Evolutionary conservation across 2,888 invertebrate genomes (phyloP).

Genomic region (Erebia aethiops): DNA sequence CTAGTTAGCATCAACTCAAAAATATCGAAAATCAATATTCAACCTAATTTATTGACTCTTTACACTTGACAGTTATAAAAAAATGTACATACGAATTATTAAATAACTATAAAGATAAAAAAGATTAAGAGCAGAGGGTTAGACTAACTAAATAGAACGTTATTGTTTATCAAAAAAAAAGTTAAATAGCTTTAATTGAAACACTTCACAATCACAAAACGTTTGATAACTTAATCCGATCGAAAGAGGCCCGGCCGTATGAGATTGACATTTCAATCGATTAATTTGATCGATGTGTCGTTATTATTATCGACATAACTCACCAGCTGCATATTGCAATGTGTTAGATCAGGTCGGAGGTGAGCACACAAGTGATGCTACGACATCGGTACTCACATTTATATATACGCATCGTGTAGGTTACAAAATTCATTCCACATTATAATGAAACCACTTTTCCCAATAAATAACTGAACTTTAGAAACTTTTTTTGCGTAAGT

Average conservation of each 20-base stretch:
- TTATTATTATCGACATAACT: slow-evolving; percentile 49
- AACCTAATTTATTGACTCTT: no score
- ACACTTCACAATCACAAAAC: slow-evolving; percentile 4
- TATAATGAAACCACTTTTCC: slow-evolving; percentile 66
- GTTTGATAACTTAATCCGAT: background rate
- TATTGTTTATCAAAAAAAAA: no score
- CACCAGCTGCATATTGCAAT: slow-evolving; percentile 72
- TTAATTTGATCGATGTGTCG: slow-evolving; percentile 16
- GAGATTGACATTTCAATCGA: slow-evolving; percentile 6
- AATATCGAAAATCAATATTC: no score
- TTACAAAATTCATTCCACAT: slow-evolving; percentile 75
- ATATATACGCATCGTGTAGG: slow-evolving; percentile 60
- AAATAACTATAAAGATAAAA: no score
- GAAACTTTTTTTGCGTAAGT: slow-evolving; percentile 56
- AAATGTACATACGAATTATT: no score
- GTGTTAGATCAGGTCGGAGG: slow-evolving; percentile 63
- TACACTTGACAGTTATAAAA: no score
- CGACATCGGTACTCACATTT: slow-evolving; percentile 51
- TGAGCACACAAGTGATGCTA: slow-evolving; percentile 66
- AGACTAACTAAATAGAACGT: no score
- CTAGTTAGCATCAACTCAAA: no score
- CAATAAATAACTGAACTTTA: slow-evolving; percentile 63
- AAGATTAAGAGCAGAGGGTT: no score
- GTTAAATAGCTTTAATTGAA: background rate
- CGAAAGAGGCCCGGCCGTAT: background rate